Evolutionary conservation across 2,888 invertebrate genomes (phyloP).

Genomic region (Lysandra coridon): DNA sequence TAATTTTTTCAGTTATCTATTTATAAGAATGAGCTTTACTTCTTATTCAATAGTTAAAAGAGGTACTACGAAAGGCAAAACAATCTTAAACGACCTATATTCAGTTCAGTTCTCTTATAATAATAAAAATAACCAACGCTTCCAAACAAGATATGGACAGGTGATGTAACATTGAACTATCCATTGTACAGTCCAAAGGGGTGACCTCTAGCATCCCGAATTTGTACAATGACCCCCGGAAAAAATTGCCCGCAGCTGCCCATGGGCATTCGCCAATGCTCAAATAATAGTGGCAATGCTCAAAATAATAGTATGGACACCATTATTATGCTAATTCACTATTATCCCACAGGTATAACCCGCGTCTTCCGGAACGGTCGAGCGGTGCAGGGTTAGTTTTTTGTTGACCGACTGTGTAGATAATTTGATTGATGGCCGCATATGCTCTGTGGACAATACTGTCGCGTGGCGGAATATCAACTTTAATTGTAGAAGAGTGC

Average conservation of each 20-base stretch:
- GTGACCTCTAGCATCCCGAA: constrained; percentile 56
- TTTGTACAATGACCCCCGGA: constrained; percentile 69
- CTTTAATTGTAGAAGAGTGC: not conserved
- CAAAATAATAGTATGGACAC: constrained; percentile 68
- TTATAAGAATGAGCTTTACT: not conserved
- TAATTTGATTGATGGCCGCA: constrained; percentile 72
- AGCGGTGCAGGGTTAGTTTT: constrained; percentile 59
- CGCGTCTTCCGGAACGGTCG: constrained; percentile 60
- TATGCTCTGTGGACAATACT: constrained; percentile 50
- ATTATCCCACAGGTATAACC: constrained; percentile 73
- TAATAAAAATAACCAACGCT: not conserved
- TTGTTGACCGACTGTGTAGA: constrained; percentile 59
- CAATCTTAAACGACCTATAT: not conserved
- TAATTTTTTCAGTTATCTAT: not conserved
- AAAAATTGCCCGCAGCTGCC: constrained; percentile 68
- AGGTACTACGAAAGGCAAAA: no score
- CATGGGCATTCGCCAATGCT: constrained; percentile 56
- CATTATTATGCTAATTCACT: constrained; percentile 77
- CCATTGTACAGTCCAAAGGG: constrained; percentile 47
- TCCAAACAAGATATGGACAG: constrained; percentile 6
- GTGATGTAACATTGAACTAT: constrained; percentile 11
- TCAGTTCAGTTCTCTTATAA: not conserved
- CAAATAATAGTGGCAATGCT: constrained; percentile 58
- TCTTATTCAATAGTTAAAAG: no score
- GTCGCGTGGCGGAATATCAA: constrained; percentile 9